Evolutionary conservation across 1,140 invertebrate genomes (phyloP).

Genomic region (Propsilocerus akamusi): DNA sequence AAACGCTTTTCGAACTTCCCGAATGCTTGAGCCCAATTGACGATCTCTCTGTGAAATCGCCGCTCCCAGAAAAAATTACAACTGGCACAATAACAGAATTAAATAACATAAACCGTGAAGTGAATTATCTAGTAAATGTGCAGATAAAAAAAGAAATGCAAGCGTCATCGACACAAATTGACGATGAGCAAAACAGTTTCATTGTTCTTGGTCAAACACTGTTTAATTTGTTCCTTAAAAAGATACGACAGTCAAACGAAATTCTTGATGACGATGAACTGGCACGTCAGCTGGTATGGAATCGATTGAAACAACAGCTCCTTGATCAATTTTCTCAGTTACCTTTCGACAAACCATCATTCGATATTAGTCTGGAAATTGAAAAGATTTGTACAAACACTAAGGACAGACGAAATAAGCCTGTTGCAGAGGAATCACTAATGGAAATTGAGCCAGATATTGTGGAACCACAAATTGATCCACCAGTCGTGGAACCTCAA

Average conservation of each 20-base stretch:
- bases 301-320: background rate
- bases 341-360: background rate
- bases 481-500: background rate
- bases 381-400: background rate
- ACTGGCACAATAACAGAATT: background rate
- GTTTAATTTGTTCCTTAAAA: background rate
- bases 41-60: too few species aligned
- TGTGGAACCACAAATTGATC: background rate
- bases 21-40: background rate
- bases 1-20: background rate
- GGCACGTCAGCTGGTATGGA: background rate
- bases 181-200: background rate
- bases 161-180: too few species aligned
- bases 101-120: background rate
- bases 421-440: background rate
- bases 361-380: background rate
- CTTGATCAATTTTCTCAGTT: background rate
- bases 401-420: background rate
- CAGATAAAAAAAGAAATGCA: background rate
- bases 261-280: background rate
- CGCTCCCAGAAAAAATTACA: background rate
- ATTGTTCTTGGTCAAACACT: background rate
- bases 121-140: background rate
- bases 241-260: background rate
- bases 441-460: background rate